Base-by-base conservation (phyloP, 2,888 invertebrate species). In the Diarsia dahlii region DNA sequence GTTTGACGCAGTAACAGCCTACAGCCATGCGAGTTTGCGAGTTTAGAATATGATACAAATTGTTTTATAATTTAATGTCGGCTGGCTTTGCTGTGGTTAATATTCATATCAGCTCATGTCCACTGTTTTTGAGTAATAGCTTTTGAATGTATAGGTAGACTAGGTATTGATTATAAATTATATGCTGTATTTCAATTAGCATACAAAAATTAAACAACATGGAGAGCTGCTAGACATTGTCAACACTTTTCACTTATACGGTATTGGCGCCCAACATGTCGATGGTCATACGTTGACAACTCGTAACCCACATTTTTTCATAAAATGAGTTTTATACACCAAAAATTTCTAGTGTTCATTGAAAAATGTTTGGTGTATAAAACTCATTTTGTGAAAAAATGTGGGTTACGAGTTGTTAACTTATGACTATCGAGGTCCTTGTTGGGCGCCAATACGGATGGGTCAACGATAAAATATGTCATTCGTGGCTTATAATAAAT, bases 51-150 rank as follows among this genome's bases (percentile, higher is more conserved):
- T 18, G 39, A 80, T 34, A 67, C 45, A 46, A 52, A 45, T 69
- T 56, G 68, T 60, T 83, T 82, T 71, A 71, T 54, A 56, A 74
- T 81, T 74, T 28, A 60, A 65, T 54, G 3, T 20, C 46, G 13
- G 48, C 54, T 54, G 9, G 66, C 50, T 23, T 45, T 50, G 34
- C 45, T 23, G 12, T 60, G 2, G 2, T 48, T 75, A 67, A 39
- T 76, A 52, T 50, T 79, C n/a, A 76, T 9, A 46, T 15, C 34
- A n/a, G 10, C 4, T 80, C 10, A 48, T 56, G n/a, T 39, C 34
- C 50, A 52, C 10, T 74, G 46, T 13, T 45, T 45, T 45, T 65
- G 9, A 52, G 45, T 13, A 52, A 60, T 58, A 52, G 12, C 18
- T 73, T 46, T 46, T 60, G n/a, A 46, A 69, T 34, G 18, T 69